Evolutionary conservation across 1,140 invertebrate species (phyloP).

Genomic region (Harlomillsia oculata): DNA sequence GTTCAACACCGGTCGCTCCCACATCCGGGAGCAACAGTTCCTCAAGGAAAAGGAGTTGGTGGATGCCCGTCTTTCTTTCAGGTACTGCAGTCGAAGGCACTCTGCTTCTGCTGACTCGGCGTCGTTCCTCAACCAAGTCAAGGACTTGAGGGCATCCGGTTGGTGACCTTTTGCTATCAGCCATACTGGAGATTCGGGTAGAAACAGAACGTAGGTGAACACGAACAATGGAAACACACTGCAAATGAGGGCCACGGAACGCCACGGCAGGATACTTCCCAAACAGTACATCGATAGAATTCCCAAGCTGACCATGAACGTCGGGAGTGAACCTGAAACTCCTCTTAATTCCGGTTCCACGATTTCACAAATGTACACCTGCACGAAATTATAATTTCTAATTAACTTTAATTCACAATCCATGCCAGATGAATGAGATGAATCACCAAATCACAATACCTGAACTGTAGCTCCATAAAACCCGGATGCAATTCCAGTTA

Average conservation of each 20-base stretch:
- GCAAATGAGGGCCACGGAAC: conserved; percentile 50
- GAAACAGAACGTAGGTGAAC: conserved; percentile 44
- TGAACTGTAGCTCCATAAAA: conserved; percentile 30
- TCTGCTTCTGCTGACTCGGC: conserved; percentile 38
- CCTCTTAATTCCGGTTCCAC: conserved; percentile 44
- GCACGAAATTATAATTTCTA: conserved; percentile 29
- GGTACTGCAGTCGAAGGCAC: conserved; percentile 46
- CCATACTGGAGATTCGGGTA: conserved; percentile 66
- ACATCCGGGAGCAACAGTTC: conserved; percentile 38
- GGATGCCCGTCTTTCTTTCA: conserved; percentile 39
- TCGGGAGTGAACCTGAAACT: conserved; percentile 42
- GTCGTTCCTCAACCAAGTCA: conserved; percentile 41
- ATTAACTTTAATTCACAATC: neutral
- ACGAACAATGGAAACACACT: conserved; percentile 50
- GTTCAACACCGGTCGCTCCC: conserved; percentile 47
- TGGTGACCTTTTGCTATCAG: conserved; percentile 45
- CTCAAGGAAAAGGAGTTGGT: conserved; percentile 36
- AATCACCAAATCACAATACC: conserved; percentile 8
- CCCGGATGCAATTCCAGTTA: conserved; percentile 33
- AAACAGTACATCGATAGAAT: conserved; percentile 39
- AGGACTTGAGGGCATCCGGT: conserved; percentile 40
- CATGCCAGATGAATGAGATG: neutral
- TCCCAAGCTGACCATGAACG: conserved; percentile 43
- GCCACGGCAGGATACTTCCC: conserved; percentile 25
- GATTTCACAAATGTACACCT: conserved; percentile 46